Base-by-base conservation (phyloP, 2,113 vertebrate species). In the Azemiops feae region DNA sequence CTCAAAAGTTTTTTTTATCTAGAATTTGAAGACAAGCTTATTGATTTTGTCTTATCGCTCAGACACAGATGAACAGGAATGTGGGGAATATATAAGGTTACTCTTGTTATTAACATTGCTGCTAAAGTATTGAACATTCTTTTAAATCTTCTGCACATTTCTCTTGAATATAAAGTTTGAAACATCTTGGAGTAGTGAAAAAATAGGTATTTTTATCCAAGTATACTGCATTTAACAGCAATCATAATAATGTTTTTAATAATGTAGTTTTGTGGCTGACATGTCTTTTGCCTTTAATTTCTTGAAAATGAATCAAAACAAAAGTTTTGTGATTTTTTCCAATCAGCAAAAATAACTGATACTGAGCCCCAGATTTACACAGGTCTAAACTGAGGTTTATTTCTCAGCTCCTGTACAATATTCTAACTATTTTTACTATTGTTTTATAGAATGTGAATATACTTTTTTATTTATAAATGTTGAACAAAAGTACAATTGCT, bases 341-440 rank as follows among this genome's bases (percentile, higher is more conserved):
- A 14, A 90, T 30, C 43, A 81, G 34, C 39, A 92, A 89, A 55
- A 89, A 23, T 85, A 47, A 45, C 16, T 30, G 4, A 55, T 54
- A 55, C n/a, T n/a, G 39, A 85, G 88, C 39, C 27, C 5, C 58
- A 50, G 50, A 69, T 54, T 39, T 27, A 74, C 45, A 16, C 89
- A 7, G 45, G 39, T 0, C 2, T 12, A 25, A 14, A 69, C 30
- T 23, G n/a, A 0, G 0, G 85, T 11, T 8, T 39, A 30, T 0
- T 53, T 86, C 34, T 69, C 43, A 60, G 34, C 11, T 12, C 9
- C 0, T 1, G 1, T 30, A 58, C 39, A 85, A 23, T 87, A 8
- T 0, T 1, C 54, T 43, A 39, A 58, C 0, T n/a, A 50, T 0
- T 9, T 25, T 43, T 91, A 2, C 0, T 20, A 4, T 81, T 18